Conservation (phyloP, 2,113 vertebrate genomes). For the Dendrocopos noguchii region DNA sequence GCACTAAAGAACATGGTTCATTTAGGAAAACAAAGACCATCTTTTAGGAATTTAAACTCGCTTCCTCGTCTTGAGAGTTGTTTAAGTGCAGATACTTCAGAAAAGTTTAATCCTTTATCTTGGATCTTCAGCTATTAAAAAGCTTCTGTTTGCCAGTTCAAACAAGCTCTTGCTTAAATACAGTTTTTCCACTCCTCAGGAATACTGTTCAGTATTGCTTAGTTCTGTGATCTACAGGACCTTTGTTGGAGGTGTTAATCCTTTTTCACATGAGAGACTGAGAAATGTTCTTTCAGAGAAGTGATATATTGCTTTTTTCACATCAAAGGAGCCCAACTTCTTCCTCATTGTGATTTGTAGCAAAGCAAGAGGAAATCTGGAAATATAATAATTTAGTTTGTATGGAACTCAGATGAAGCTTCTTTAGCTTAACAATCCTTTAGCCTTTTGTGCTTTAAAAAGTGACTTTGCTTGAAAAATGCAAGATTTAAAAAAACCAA, state of each 20-base stretch:
- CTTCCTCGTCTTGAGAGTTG: conserved; percentile 62
- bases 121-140: conserved; percentile 79
- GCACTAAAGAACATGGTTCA: conserved; percentile 24
- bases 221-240: conserved; percentile 78
- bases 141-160: conserved; percentile 81
- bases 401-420: conserved; percentile 61
- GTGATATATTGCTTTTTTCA: conserved; percentile 83
- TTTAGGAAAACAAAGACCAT: conserved; percentile 67
- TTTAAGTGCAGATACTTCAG: conserved; percentile 65
- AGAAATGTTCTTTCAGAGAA: conserved; percentile 82
- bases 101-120: conserved; percentile 72
- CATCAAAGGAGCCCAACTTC: conserved; percentile 78
- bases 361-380: conserved; percentile 76
- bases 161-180: conserved; percentile 78
- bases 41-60: conserved; percentile 62
- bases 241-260: conserved; percentile 87
- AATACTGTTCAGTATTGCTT: conserved; percentile 74
- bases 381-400: conserved; percentile 78
- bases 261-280: conserved; percentile 86
- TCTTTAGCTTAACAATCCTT: conserved; percentile 45
- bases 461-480: conserved; percentile 43
- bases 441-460: conserved; percentile 34
- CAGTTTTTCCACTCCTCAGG: conserved; percentile 78
- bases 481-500: not conserved
- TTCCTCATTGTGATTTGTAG: conserved; percentile 63